Evolutionary conservation across 2,888 invertebrate species (phyloP), one percentile per base, ranked within the genome.

Genomic region (Agrotis ipsilon): DNA sequence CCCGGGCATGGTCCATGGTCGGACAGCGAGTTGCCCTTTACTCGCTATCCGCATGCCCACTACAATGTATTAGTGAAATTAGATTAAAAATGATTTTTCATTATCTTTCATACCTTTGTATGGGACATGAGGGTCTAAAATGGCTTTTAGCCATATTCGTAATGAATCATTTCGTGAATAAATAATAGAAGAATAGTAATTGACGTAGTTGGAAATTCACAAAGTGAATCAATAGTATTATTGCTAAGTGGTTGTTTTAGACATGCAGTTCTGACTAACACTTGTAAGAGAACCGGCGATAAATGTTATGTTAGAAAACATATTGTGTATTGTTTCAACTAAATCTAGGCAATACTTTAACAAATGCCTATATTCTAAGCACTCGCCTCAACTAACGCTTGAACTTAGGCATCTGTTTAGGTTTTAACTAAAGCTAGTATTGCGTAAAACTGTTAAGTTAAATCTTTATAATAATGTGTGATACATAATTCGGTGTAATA

Each of bases 31-130:
- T n/a, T n/a, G n/a, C n/a, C n/a, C n/a, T n/a, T n/a, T n/a, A n/a
- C n/a, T n/a, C n/a, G n/a, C n/a, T n/a, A n/a, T n/a, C n/a, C n/a
- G n/a, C n/a, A n/a, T n/a, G n/a, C n/a, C n/a, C n/a, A n/a, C n/a
- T n/a, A 14, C 43, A 58, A 49, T 72, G 7, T 72, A n/a, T 72
- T 60, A 72, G 72, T 60, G 69, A 60, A 72, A 49, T 61, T 69
- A 69, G 72, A 14, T 32, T 32, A 21, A 61, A 21, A 43, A 71
- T 24, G 2, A 14, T 24, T 39, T 24, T 0, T 21, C 14, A 3
- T 14, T 14, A 32, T 13, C 3, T 65, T n/a, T 16, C 6, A 52
- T 51, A 3, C 11, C 14, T 19, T 46, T 6, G 11, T 32, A n/a
- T n/a, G 46, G 18, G 11, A 14, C 39, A 9, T 39, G 39, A 39